Percentiles rank a stretch among this genome's conserved stretches.
Evolutionary conservation across 2,113 vertebrate species (phyloP).

Genomic region (Sinocyclocheilus anshuiensis): DNA sequence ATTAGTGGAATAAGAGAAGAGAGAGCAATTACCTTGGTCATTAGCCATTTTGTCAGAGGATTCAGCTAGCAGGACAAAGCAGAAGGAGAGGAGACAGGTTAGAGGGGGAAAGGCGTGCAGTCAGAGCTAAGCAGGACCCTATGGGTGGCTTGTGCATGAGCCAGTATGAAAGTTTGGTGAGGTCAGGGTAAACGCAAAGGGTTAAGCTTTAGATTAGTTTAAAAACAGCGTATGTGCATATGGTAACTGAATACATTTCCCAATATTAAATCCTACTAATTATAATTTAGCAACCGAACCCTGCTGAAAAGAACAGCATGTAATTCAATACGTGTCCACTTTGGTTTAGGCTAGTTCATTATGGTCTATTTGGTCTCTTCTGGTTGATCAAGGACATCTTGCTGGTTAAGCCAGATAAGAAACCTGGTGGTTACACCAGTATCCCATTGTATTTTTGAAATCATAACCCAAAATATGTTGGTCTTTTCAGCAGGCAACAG

Average conservation of each 20-base stretch:
- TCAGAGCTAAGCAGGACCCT: slow-evolving; percentile 36
- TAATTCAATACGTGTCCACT: not conserved
- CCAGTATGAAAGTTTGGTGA: slow-evolving; percentile 13
- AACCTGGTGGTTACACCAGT: not conserved
- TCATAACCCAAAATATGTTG: not conserved
- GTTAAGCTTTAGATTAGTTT: slow-evolving; percentile 80
- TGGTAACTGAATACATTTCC: not conserved
- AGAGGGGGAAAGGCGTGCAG: slow-evolving; percentile 67
- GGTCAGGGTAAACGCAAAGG: slow-evolving; percentile 28
- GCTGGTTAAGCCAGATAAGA: not conserved
- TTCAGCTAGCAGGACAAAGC: slow-evolving; percentile 89
- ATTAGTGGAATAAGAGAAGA: slow-evolving; percentile 60
- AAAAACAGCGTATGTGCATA: not conserved
- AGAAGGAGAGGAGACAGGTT: slow-evolving; percentile 82
- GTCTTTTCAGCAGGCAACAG: not conserved
- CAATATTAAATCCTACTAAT: not conserved
- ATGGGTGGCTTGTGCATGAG: not conserved
- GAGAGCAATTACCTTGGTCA: slow-evolving; percentile 96
- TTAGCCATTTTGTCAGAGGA: slow-evolving; percentile 99
- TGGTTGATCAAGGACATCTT: not conserved
- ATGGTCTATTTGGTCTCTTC: not conserved
- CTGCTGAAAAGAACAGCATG: not conserved
- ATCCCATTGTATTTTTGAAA: not conserved
- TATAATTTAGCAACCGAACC: not conserved
- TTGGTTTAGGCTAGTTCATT: not conserved